Percentiles rank a stretch among this genome's conserved stretches.
Conservation (phyloP, 2,888 invertebrate species). For the Dryocosmus kuriphilus region DNA sequence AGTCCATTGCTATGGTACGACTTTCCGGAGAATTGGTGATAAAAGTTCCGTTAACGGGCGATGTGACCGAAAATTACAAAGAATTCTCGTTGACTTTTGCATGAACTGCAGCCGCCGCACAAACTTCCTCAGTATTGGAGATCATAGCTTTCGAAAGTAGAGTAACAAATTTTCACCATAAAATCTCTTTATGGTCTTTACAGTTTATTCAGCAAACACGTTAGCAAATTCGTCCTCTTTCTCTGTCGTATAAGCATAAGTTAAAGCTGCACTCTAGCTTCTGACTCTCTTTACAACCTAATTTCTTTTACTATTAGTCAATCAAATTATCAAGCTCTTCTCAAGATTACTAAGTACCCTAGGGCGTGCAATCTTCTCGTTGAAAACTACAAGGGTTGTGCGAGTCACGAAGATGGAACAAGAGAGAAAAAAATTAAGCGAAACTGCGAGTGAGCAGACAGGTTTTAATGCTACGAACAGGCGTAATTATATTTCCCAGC, state of each 20-base stretch:
- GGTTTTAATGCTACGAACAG: constrained; percentile 50
- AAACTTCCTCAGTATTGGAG: background rate
- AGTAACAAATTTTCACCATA: background rate
- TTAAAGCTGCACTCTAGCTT: constrained; percentile 11
- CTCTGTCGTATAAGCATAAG: background rate
- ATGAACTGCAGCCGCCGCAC: constrained; percentile 11
- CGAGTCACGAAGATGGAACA: constrained; percentile 48
- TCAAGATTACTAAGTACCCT: constrained; percentile 59
- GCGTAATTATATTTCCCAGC: constrained; percentile 47
- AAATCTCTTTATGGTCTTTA: background rate
- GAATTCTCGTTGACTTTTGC: constrained; percentile 26
- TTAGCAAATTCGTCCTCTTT: background rate
- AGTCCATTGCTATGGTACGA: constrained; percentile 5
- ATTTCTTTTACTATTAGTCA: constrained; percentile 64
- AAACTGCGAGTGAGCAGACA: constrained; percentile 42
- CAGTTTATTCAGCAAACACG: background rate
- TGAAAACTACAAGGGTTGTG: constrained; percentile 49
- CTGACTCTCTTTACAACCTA: constrained; percentile 14
- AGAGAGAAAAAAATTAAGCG: constrained; percentile 44
- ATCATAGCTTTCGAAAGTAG: background rate
- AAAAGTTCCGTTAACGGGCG: constrained; percentile 30
- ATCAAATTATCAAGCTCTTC: constrained; percentile 66
- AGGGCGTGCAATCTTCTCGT: constrained; percentile 54
- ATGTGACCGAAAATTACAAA: constrained; percentile 33
- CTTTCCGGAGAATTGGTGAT: constrained; percentile 33